A percentile compares a stretch with the other conserved stretches of the same genome.
These are phyloP conservation scores for Dolichotis patagonum DNA, from an alignment of 2,113 vertebrate genomes.

Conservation along the genomic window DNA sequence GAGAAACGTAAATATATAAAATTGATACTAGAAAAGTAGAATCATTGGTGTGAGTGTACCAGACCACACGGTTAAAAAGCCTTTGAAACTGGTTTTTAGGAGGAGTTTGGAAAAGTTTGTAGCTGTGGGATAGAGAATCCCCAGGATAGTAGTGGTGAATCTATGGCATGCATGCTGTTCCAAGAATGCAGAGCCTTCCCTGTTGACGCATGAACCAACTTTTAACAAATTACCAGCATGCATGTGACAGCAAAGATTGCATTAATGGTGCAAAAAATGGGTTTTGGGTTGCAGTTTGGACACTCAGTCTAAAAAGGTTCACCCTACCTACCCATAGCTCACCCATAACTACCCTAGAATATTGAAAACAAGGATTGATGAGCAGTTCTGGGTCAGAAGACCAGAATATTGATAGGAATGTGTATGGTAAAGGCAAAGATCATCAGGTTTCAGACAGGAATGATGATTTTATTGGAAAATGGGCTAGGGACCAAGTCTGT, in stretches of 20 bases:
- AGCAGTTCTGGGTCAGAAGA: neutral
- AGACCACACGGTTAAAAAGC: neutral
- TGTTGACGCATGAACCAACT: neutral
- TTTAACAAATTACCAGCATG: neutral
- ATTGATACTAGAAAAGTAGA: neutral
- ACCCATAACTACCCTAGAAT: neutral
- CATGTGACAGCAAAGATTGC: neutral
- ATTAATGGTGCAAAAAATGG: neutral
- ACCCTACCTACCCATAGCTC: neutral
- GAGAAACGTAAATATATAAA: neutral
- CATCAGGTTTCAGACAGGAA: neutral
- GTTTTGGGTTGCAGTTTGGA: neutral
- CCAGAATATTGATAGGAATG: neutral
- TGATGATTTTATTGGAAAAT: neutral
- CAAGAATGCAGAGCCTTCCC: neutral
- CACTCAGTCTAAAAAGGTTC: neutral
- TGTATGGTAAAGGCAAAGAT: neutral
- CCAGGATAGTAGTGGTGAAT: neutral
- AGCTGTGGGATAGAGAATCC: neutral
- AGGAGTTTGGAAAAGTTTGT: neutral
- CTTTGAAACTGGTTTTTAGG: neutral
- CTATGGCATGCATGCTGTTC: neutral
- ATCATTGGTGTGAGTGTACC: neutral
- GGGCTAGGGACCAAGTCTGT: neutral
- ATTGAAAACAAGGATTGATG: neutral